Percentiles rank a stretch among this genome's conserved stretches.
These are phyloP conservation scores for Bombyx mandarina DNA, from an alignment of 1,140 invertebrate species.

Conservation along the genomic window DNA sequence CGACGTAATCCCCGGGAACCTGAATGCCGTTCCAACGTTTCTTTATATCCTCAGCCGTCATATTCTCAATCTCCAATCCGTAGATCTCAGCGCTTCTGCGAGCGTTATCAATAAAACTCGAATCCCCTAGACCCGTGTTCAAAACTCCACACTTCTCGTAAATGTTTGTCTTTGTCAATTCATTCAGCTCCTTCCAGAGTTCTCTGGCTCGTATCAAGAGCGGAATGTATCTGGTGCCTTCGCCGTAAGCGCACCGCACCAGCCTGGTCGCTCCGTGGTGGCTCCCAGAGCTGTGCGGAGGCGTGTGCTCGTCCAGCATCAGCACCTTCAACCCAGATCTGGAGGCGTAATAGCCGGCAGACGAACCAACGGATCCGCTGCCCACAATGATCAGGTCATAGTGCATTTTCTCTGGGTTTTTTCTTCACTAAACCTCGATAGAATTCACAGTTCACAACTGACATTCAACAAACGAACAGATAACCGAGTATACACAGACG, in stretches of 20 bases:
- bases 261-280: slow-evolving; percentile 4
- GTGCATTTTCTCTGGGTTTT: background rate
- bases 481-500: no score
- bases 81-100: background rate
- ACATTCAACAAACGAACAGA: background rate
- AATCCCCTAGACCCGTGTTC: background rate
- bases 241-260: slow-evolving; percentile 1
- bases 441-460: no score
- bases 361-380: slow-evolving; percentile 4
- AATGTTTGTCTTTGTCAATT: background rate
- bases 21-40: background rate
- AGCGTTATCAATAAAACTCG: slow-evolving; percentile 1
- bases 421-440: no score
- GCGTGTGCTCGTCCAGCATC: slow-evolving; percentile 3
- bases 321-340: slow-evolving; percentile 3
- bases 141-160: background rate
- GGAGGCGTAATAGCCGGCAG: slow-evolving; percentile 4
- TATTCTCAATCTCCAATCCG: background rate
- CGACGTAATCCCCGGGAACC: background rate
- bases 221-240: slow-evolving; percentile 5
- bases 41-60: slow-evolving; percentile 1
- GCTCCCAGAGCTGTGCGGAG: background rate
- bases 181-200: slow-evolving; percentile 2
- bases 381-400: slow-evolving; percentile 6
- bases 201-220: slow-evolving; percentile 1